A percentile compares a stretch with the other conserved stretches of the same genome.
Conservation (phyloP, 2,797 vertebrate genomes). For the Pogoniulus pusillus region DNA sequence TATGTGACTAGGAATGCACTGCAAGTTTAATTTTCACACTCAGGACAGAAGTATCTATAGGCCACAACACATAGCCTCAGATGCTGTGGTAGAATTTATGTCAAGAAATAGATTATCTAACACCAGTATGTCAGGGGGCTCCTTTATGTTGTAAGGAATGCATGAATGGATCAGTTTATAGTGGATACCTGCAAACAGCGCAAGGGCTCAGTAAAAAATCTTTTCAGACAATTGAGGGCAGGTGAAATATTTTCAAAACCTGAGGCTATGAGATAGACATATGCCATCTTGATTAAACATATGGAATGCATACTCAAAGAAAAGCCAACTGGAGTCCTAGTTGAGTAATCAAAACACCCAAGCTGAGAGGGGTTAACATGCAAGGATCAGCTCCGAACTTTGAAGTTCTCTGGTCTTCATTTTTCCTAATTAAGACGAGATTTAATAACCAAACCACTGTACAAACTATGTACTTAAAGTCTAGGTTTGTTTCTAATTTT, state of each 20-base stretch:
- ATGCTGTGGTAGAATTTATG: not conserved
- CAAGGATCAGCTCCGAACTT: slow-evolving; percentile 77
- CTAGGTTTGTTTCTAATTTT: slow-evolving; percentile 80
- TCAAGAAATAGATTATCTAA: not conserved
- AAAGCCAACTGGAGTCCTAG: slow-evolving; percentile 75
- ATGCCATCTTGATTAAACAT: slow-evolving; percentile 80
- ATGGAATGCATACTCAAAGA: slow-evolving; percentile 79
- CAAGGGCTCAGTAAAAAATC: slow-evolving; percentile 22
- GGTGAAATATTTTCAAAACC: slow-evolving; percentile 77
- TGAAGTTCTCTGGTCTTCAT: slow-evolving; percentile 82
- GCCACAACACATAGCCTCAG: not conserved
- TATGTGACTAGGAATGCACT: not conserved
- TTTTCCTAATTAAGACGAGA: slow-evolving; percentile 81
- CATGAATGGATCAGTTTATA: not conserved
- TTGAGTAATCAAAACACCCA: slow-evolving; percentile 81
- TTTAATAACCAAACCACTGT: slow-evolving; percentile 83
- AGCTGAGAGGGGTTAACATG: slow-evolving; percentile 81
- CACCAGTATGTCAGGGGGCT: not conserved
- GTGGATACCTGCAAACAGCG: slow-evolving; percentile 17
- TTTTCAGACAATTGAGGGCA: slow-evolving; percentile 69
- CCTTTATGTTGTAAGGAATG: not conserved
- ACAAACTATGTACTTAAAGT: slow-evolving; percentile 77
- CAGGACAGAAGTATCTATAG: not conserved
- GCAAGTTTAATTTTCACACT: not conserved
- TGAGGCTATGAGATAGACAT: slow-evolving; percentile 58